phyloP scores from a whole-genome alignment of 2,888 invertebrate genomes.

The Lutraria lutraria region DNA sequence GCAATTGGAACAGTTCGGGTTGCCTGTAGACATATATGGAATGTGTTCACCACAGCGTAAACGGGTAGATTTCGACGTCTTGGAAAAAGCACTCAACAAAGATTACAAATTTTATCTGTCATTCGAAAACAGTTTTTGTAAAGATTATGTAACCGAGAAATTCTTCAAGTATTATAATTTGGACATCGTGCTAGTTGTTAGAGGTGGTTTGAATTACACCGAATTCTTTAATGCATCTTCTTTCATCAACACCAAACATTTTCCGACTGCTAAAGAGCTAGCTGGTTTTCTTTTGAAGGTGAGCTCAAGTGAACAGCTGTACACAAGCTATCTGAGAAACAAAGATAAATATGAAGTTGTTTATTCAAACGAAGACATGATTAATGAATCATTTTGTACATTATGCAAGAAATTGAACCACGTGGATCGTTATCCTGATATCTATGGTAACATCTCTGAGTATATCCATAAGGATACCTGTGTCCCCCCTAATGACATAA shows the following conservation, averaged over 20 bases:
- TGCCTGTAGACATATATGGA: conserved; percentile 57
- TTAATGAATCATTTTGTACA: background rate
- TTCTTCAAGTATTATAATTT: conserved; percentile 51
- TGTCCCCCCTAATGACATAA: too few relatives aligned
- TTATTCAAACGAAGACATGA: too few relatives aligned
- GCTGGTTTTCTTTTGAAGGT: conserved; percentile 47
- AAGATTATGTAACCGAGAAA: conserved; percentile 66
- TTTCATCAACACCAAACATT: conserved; percentile 62
- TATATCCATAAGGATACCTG: too few relatives aligned
- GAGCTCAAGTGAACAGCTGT: conserved; percentile 47
- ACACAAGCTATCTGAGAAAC: conserved; percentile 66
- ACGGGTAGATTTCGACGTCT: conserved; percentile 22
- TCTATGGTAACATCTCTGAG: too few relatives aligned
- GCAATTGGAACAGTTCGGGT: conserved; percentile 34
- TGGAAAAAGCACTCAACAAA: conserved; percentile 16
- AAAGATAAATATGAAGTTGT: conserved; percentile 22
- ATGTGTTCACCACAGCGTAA: conserved; percentile 40
- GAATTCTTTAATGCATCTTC: conserved; percentile 50
- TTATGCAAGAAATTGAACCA: conserved; percentile 4
- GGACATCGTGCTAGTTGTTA: conserved; percentile 59
- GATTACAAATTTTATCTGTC: conserved; percentile 62
- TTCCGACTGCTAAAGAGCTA: conserved; percentile 36
- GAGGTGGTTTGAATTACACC: conserved; percentile 44
- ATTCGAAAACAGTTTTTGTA: conserved; percentile 62
- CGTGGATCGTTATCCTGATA: background rate